These are phyloP conservation scores for Acanthurus leucopareius DNA, from an alignment of 2,797 vertebrate species.

Conservation along the genomic window DNA sequence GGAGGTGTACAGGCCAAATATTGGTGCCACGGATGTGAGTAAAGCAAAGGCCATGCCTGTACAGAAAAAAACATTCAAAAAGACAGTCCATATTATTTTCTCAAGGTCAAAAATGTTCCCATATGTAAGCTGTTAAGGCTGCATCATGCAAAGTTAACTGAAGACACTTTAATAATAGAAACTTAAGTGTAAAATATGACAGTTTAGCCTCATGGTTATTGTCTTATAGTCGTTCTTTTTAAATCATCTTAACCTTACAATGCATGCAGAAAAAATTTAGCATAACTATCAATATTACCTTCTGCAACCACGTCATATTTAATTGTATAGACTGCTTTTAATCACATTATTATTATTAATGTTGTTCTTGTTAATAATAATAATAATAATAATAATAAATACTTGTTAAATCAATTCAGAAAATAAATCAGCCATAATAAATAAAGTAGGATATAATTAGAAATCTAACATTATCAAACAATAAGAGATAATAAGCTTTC, in stretches of 20 bases:
- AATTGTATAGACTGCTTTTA: too few relatives aligned
- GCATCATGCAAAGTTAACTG: background rate
- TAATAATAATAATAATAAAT: too few relatives aligned
- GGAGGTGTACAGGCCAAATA: slow-evolving; percentile 95
- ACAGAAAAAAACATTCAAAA: slow-evolving; percentile 14
- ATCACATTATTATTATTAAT: too few relatives aligned
- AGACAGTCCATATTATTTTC: background rate
- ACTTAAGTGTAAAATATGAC: background rate
- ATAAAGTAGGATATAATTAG: too few relatives aligned
- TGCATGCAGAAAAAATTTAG: background rate
- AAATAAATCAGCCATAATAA: too few relatives aligned
- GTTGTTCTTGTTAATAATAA: too few relatives aligned
- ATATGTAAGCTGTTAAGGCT: background rate
- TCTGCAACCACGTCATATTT: too few relatives aligned
- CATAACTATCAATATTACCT: too few relatives aligned
- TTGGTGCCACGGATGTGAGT: slow-evolving; percentile 92
- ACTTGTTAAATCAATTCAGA: too few relatives aligned
- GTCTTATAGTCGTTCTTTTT: background rate
- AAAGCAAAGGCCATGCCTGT: slow-evolving; percentile 95
- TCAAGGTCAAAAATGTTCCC: background rate
- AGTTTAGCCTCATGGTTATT: background rate
- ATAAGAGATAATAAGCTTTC: background rate
- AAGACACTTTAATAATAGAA: background rate
- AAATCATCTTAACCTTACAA: background rate
- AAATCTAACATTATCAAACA: background rate